Evolutionary conservation across 2,113 vertebrate genomes (phyloP), one percentile per base, ranked within the genome.

Genomic region (Phasianus colchicus): DNA sequence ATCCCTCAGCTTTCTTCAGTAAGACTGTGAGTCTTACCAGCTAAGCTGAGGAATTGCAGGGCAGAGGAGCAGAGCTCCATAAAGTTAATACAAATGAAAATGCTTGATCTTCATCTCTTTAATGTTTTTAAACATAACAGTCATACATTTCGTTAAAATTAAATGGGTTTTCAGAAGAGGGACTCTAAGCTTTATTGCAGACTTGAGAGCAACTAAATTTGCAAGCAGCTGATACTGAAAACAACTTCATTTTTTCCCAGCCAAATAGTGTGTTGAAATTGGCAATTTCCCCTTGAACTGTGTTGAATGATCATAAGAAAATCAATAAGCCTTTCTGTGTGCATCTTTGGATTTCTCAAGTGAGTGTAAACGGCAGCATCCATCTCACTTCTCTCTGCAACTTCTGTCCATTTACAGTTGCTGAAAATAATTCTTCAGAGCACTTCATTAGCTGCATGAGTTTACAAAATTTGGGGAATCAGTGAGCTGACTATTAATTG

Each of bases 301-400:
- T 92, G 83, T 83, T 90, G 92, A 90, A 94, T 87, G 92, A 86
- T 95, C 72, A 69, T 93, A 88, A 87, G 91, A 90, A 95, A 93
- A 95, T 94, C 93, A 89, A 92, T 96, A 96, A 92, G 43, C 79
- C 63, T 95, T 92, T 83, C 72, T 90, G 52, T 88, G 40, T 67
- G 66, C 84, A 70, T 92, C 92, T 82, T 70, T 60, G 0, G 9
- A 16, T 88, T 97, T 83, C 70, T 87, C 57, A 74, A 88, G 52
- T 74, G 83, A 85, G 50, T 78, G 66, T 80, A 89, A 91, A 83
- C 0, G 4, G 66, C 86, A 65, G 71, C 70, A 96, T 96, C 69
- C n/a, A 94, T 96, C 91, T 93, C 77, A 54, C 76, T 96, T 88
- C 61, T 58, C 40, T 90, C 77, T 61, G 18, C 1, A 40, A 78